These are phyloP conservation scores for Lanius ludovicianus DNA, from an alignment of 2,113 vertebrate genomes.

Conservation along the genomic window DNA sequence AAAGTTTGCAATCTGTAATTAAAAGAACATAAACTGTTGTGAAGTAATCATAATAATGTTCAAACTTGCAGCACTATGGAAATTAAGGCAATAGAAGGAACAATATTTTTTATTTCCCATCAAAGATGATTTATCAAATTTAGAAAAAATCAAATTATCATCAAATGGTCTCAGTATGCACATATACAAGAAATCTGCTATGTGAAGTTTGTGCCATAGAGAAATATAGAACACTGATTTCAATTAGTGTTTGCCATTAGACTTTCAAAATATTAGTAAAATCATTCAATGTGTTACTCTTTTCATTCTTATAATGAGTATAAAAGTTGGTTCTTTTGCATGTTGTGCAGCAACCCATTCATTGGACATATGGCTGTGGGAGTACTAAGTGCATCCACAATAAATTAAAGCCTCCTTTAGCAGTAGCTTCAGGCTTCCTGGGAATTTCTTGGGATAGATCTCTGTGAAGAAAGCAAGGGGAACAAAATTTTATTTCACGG, in stretches of 20 bases:
- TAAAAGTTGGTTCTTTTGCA: background rate
- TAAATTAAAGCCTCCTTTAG: background rate
- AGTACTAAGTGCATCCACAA: background rate
- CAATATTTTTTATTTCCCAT: background rate
- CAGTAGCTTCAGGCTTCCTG: background rate
- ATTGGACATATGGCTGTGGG: fast-evolving
- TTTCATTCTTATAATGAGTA: background rate
- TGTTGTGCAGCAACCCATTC: background rate
- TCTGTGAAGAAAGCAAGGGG: background rate
- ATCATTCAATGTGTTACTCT: background rate
- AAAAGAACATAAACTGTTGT: background rate
- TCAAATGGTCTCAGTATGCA: fast-evolving
- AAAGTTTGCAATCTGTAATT: background rate
- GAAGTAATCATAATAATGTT: background rate
- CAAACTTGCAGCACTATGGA: background rate
- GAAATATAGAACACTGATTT: background rate
- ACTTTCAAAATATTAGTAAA: background rate
- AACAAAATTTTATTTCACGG: background rate
- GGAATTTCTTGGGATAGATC: background rate
- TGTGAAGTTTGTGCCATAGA: background rate
- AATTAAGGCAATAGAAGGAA: background rate
- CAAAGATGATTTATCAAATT: background rate
- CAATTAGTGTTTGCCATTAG: background rate
- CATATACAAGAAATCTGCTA: background rate
- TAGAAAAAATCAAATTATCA: background rate